Evolutionary conservation across 2,888 invertebrate species (phyloP).

Genomic region (Hemicrepidius hirtus): DNA sequence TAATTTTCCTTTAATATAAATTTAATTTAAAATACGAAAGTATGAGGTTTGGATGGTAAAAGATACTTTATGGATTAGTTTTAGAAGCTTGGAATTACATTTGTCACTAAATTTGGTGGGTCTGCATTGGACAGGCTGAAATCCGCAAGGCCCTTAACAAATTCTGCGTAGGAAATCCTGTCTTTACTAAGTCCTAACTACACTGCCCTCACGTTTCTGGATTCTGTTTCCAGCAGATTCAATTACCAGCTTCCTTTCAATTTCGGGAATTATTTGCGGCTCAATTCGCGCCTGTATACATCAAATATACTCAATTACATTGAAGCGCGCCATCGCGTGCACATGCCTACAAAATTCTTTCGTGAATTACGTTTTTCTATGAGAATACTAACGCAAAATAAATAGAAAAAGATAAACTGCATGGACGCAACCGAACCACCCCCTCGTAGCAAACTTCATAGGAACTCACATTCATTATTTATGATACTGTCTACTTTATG

Average conservation of each 20-base stretch:
- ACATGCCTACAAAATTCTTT: constrained; percentile 43
- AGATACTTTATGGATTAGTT: constrained; percentile 3
- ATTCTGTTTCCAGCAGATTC: constrained; percentile 58
- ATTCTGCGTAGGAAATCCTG: constrained; percentile 46
- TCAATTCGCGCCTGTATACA: constrained; percentile 55
- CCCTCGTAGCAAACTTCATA: constrained; percentile 5
- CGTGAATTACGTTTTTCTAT: constrained; percentile 28
- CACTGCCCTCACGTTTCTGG: constrained; percentile 55
- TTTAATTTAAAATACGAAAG: constrained; percentile 5
- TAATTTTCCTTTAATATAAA: not conserved
- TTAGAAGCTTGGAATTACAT: constrained; percentile 37
- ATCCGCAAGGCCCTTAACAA: constrained; percentile 40
- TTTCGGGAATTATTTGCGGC: constrained; percentile 57
- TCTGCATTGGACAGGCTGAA: constrained; percentile 41
- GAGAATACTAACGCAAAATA: constrained; percentile 20
- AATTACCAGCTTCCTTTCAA: constrained; percentile 60
- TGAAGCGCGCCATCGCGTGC: constrained; percentile 46
- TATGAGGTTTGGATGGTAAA: not conserved
- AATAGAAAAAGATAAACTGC: constrained; percentile 28
- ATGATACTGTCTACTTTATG: not conserved
- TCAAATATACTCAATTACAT: constrained; percentile 53
- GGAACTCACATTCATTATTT: not conserved
- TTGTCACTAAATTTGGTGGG: constrained; percentile 42
- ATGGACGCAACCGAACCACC: not conserved
- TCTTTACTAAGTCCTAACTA: constrained; percentile 49